A percentile compares a stretch with the other conserved stretches of the same genome.
phyloP scores from a whole-genome alignment of 2,797 vertebrate species.

The Peromyscus attwateri region DNA sequence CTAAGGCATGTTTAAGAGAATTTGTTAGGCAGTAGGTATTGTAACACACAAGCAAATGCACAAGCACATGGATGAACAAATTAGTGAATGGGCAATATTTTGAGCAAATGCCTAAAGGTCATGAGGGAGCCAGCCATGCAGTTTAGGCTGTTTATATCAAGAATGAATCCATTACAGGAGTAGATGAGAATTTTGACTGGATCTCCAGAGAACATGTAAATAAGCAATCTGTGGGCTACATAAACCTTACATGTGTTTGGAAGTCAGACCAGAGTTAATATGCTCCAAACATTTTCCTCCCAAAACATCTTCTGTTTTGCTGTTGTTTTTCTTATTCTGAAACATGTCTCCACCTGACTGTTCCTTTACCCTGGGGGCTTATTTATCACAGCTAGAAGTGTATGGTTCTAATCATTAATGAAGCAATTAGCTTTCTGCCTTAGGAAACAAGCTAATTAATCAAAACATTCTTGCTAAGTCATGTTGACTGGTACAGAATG shows the following conservation, averaged over 20 bases:
- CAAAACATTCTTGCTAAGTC: conserved; percentile 74
- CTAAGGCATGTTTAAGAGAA: neutral
- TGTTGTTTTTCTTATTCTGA: neutral
- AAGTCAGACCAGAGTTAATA: neutral
- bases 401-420: conserved; percentile 66
- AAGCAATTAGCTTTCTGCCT: conserved; percentile 76
- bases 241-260: neutral
- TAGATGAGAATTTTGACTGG: neutral
- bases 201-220: neutral
- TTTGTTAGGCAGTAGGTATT: neutral
- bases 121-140: neutral
- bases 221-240: accelerated
- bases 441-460: conserved; percentile 75
- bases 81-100: neutral
- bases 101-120: neutral
- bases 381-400: conserved; percentile 55
- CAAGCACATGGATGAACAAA: neutral
- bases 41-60: neutral
- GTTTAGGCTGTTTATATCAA: neutral
- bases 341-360: neutral
- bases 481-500: conserved; percentile 67
- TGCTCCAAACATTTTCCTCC: neutral
- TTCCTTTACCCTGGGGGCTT: conserved; percentile 10
- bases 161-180: no score
- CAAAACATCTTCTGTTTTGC: neutral